A percentile compares a stretch with the other conserved stretches of the same genome.
Evolutionary conservation across 2,888 invertebrate species (phyloP).

Genomic region (Drosophila monieri): DNA sequence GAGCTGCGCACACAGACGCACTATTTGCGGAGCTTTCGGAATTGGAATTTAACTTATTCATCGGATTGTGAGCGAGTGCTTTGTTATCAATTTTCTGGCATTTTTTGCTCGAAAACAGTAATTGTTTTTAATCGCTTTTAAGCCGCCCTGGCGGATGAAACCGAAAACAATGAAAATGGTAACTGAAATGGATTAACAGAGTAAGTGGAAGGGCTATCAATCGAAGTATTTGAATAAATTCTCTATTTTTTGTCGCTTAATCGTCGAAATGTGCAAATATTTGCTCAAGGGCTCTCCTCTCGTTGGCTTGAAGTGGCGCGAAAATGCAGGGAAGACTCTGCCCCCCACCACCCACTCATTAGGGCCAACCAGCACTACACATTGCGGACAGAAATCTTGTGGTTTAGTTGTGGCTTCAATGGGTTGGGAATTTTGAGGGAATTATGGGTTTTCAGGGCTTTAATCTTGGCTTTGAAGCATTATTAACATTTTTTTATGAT

Average conservation of each 20-base stretch:
- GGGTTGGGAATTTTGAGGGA: too few relatives aligned
- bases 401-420: too few relatives aligned
- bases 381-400: too few relatives aligned
- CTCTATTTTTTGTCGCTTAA: not conserved
- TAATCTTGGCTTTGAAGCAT: too few relatives aligned
- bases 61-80: not conserved
- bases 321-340: too few relatives aligned
- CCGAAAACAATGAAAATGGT: not conserved
- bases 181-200: constrained; percentile 4
- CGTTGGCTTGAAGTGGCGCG: constrained; percentile 20
- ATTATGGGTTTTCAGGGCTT: too few relatives aligned
- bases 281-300: constrained; percentile 38
- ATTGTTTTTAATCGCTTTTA: constrained; percentile 7
- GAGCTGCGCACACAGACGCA: not conserved
- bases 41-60: constrained; percentile 3
- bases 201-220: constrained; percentile 1
- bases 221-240: constrained; percentile 1
- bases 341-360: too few relatives aligned
- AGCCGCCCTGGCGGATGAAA: not conserved
- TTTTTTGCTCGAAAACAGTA: not conserved
- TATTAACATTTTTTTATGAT: too few relatives aligned
- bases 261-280: not conserved
- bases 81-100: constrained; percentile 3
- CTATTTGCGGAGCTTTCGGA: not conserved
- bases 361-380: too few relatives aligned